These are phyloP conservation scores for Triplophysa yarkandensis DNA, from an alignment of 2,797 vertebrate genomes.

Conservation along the genomic window DNA sequence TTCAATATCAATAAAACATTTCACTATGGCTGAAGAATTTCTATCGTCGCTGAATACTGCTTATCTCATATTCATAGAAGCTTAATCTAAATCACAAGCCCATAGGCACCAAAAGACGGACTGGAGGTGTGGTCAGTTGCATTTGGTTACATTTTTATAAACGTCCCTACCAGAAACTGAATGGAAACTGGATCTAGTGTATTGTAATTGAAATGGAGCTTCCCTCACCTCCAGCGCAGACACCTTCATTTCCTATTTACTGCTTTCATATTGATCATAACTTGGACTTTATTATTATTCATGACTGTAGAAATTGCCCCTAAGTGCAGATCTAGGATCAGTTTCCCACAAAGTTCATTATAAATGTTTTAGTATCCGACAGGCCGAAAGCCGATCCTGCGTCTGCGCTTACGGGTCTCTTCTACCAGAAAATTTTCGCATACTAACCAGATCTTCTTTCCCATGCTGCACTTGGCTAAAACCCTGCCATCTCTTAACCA, in stretches of 20 bases:
- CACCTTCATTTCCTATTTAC: constrained; percentile 47
- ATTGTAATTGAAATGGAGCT: constrained; percentile 36
- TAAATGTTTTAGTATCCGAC: neutral
- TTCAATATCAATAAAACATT: constrained; percentile 25
- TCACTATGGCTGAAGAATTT: constrained; percentile 33
- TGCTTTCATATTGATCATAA: constrained; percentile 50
- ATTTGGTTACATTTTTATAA: constrained; percentile 20
- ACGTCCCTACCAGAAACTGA: constrained; percentile 21
- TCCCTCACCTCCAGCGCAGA: constrained; percentile 50
- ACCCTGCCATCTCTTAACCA: constrained; percentile 76
- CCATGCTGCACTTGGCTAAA: constrained; percentile 89
- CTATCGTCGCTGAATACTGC: constrained; percentile 30
- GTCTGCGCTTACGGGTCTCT: constrained; percentile 49
- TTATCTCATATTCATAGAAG: constrained; percentile 50
- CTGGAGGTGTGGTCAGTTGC: constrained; percentile 51
- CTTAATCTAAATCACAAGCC: constrained; percentile 37
- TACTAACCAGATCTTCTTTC: constrained; percentile 92
- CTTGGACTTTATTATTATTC: constrained; percentile 54
- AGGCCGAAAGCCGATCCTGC: constrained; percentile 42
- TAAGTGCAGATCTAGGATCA: constrained; percentile 52
- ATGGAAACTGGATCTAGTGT: constrained; percentile 33
- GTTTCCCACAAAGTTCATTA: constrained; percentile 25
- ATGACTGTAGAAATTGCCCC: constrained; percentile 56
- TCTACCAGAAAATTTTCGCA: constrained; percentile 45
- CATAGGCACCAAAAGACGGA: constrained; percentile 32